Conservation (phyloP, 2,113 vertebrate species). For the Syngnathus typhle region DNA sequence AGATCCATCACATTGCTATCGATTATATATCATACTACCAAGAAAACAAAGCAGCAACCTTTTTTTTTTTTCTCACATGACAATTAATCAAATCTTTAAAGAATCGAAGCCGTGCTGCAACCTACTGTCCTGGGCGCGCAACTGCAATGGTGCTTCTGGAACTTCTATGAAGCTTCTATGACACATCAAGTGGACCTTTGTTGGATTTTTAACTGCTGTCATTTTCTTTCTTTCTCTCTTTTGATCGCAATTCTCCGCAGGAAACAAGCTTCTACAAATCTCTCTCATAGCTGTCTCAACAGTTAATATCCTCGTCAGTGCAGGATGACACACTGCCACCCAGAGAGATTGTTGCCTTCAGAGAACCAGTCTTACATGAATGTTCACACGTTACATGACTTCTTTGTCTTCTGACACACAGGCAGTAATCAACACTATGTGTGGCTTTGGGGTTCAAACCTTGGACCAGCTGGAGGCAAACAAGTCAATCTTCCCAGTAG, state of each 20-base stretch:
- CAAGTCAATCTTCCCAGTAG: conserved; percentile 63
- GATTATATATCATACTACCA: conserved; percentile 36
- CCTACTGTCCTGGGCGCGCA: conserved; percentile 49
- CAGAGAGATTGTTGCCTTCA: not conserved
- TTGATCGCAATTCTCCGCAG: conserved; percentile 4
- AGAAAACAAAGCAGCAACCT: conserved; percentile 34
- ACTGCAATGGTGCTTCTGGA: conserved; percentile 15
- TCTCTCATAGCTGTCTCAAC: conserved; percentile 12
- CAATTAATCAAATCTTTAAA: conserved; percentile 32
- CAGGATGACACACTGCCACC: not conserved
- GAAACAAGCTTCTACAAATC: not conserved
- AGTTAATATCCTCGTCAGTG: conserved; percentile 12
- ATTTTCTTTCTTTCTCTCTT: not conserved
- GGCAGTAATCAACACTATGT: conserved; percentile 73
- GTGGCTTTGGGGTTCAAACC: conserved; percentile 67
- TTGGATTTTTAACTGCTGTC: not conserved
- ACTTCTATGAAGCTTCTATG: not conserved
- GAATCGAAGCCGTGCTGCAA: conserved; percentile 47
- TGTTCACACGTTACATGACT: not conserved
- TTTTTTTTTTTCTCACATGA: conserved; percentile 16
- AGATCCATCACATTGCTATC: conserved; percentile 26
- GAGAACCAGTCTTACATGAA: not conserved
- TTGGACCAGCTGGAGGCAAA: conserved; percentile 57
- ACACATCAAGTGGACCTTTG: conserved; percentile 9
- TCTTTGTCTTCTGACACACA: conserved; percentile 31